These are phyloP conservation scores for Calephelis virginiensis DNA, from an alignment of 1,140 invertebrate species.

Conservation along the genomic window DNA sequence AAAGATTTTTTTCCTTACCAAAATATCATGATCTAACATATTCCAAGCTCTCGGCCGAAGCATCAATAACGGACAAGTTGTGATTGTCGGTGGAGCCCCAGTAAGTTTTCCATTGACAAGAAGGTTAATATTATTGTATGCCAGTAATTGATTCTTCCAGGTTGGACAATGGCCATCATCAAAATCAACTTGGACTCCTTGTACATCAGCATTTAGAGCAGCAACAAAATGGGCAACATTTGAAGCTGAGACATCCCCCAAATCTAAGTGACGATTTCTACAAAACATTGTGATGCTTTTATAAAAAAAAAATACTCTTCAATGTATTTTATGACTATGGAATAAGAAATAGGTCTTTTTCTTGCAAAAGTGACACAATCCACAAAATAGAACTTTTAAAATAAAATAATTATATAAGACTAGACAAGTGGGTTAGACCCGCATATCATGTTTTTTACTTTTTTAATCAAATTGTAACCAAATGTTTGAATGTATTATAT, in stretches of 20 bases:
- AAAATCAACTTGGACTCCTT: conserved; percentile 83
- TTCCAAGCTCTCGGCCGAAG: conserved; percentile 87
- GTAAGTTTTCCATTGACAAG: conserved; percentile 79
- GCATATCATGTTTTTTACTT: too few species aligned
- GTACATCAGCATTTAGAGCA: conserved; percentile 76
- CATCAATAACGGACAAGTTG: conserved; percentile 81
- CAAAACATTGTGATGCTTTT: conserved; percentile 24
- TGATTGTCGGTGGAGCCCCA: conserved; percentile 72
- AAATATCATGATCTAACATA: conserved; percentile 85
- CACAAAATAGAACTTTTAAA: too few species aligned
- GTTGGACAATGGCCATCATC: conserved; percentile 87
- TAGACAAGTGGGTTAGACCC: too few species aligned
- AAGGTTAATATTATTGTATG: conserved; percentile 82
- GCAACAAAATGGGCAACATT: conserved; percentile 78
- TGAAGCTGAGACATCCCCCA: conserved; percentile 81
- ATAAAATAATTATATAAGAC: too few species aligned
- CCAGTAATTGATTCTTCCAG: conserved; percentile 84
- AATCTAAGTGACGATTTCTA: conserved; percentile 79
- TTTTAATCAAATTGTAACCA: too few species aligned
- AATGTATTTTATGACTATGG: too few species aligned
- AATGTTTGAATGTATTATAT: too few species aligned
- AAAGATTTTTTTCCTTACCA: conserved; percentile 58
- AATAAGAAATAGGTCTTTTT: too few species aligned
- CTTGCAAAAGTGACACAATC: too few species aligned
- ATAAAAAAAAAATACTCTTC: background rate